phyloP scores from a whole-genome alignment of 2,113 vertebrate species.

The Misgurnus anguillicaudatus region DNA sequence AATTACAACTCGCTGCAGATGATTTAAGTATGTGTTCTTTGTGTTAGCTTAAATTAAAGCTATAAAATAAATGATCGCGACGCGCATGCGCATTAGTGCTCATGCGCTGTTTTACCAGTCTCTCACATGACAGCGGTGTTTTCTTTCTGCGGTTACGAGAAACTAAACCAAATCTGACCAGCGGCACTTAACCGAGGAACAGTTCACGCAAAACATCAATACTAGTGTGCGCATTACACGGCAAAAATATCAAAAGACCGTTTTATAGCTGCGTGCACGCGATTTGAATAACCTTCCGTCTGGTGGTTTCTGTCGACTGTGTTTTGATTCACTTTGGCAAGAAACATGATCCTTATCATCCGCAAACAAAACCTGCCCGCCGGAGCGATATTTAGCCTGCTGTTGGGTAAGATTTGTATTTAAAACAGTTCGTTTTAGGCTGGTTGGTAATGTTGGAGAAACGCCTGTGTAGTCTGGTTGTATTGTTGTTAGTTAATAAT shows the following conservation, averaged over 20 bases:
- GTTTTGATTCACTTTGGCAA: conserved; percentile 34
- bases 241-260: not conserved
- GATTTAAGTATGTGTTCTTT: not conserved
- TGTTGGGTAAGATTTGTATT: conserved; percentile 65
- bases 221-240: not conserved
- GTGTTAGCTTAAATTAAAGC: not conserved
- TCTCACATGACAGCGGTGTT: conserved; percentile 43
- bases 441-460: not conserved
- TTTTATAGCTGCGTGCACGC: not conserved
- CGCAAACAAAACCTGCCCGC: conserved; percentile 51
- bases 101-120: conserved; percentile 1
- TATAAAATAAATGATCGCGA: not conserved
- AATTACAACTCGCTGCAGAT: not conserved
- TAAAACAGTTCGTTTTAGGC: not conserved
- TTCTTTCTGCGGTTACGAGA: conserved; percentile 17
- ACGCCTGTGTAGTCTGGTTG: not conserved
- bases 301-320: conserved; percentile 6
- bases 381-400: conserved; percentile 49
- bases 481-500: not conserved
- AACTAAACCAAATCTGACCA: conserved; percentile 28
- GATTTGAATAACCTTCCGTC: not conserved
- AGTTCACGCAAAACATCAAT: not conserved
- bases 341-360: conserved; percentile 61
- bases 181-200: not conserved
- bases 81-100: not conserved